These are phyloP conservation scores for Glossosoma conforme DNA, from an alignment of 1,140 invertebrate species.

Conservation along the genomic window DNA sequence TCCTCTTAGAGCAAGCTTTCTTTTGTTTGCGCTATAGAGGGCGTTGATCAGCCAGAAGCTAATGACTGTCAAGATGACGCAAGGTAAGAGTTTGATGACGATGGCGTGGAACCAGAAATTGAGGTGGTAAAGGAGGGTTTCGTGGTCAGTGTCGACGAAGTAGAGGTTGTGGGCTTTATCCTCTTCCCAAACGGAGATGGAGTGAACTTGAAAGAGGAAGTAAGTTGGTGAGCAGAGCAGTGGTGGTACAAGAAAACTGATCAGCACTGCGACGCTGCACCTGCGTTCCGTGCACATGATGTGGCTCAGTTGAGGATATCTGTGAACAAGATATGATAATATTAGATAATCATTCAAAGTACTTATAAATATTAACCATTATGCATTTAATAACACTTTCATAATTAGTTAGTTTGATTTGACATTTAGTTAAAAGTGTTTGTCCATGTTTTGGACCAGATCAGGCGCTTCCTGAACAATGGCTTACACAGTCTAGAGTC, in stretches of 20 bases:
- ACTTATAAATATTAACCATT: too few relatives aligned
- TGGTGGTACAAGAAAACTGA: conserved; percentile 67
- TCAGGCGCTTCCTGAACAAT: too few relatives aligned
- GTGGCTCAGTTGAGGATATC: conserved; percentile 46
- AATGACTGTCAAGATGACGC: conserved; percentile 75
- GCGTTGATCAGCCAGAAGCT: conserved; percentile 75
- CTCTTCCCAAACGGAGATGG: conserved; percentile 39
- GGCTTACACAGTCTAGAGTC: too few relatives aligned
- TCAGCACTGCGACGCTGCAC: conserved; percentile 67
- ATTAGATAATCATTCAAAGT: too few relatives aligned
- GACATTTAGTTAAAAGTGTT: too few relatives aligned
- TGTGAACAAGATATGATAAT: too few relatives aligned
- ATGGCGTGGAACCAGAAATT: conserved; percentile 88
- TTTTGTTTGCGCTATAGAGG: conserved; percentile 62
- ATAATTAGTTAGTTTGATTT: too few relatives aligned
- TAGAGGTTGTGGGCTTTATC: conserved; percentile 54
- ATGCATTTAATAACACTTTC: too few relatives aligned
- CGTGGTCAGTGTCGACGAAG: conserved; percentile 59
- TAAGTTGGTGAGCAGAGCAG: conserved; percentile 77
- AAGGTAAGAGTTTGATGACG: conserved; percentile 80
- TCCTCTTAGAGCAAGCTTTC: conserved; percentile 62
- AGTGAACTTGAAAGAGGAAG: conserved; percentile 52
- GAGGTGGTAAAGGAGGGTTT: conserved; percentile 54
- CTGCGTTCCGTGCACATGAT: conserved; percentile 61
- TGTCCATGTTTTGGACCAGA: too few relatives aligned